Evolutionary conservation across 2,888 invertebrate species (phyloP), one percentile per base, ranked within the genome.

Genomic region (Corythucha ciliata): DNA sequence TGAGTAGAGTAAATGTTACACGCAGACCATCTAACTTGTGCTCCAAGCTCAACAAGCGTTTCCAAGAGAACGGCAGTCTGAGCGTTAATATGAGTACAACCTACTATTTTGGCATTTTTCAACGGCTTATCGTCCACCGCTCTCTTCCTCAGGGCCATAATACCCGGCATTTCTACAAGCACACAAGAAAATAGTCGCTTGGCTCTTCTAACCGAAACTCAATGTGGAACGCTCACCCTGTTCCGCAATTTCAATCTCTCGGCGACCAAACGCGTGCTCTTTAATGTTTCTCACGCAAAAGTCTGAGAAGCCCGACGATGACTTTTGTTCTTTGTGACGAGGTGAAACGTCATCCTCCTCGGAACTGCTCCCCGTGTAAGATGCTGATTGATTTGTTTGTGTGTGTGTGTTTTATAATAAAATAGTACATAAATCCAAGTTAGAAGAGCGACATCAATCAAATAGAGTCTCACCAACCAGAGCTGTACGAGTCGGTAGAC

Each of bases 1-100:
- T 84, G 94, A 12, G 96, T 96, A 49, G 94, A 96, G 72, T 93
- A 96, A 63, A 96, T 96, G 70, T 96, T 96, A 70, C 96, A 96
- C 2, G 94, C 93, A 0, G 93, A 87, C 94, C 94, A 94, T 67
- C 93, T 81, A 3, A 96, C 83, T 63, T 86, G 83, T 4, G 93
- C 93, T 1, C 93, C 93, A 18, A 93, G 72, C 48, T 87, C 85
- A 0, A 81, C 80, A 32, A 93, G 71, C 0, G 93, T 92, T 69
- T 93, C 92, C 57, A 93, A 86, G 52, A 93, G 72, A 32, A 93
- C 96, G 4, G 96, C 97, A 0, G 94, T 96, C 71, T 97, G 97
- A 34, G 96, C 96, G 70, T 94, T 97, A 64, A 97, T 93, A 71
- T 97, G 97, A 44, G 94, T 96, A 70, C 96, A 97, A 26, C 94